Base-by-base conservation (phyloP, 2,888 invertebrate species). In the Parnassius apollo region DNA sequence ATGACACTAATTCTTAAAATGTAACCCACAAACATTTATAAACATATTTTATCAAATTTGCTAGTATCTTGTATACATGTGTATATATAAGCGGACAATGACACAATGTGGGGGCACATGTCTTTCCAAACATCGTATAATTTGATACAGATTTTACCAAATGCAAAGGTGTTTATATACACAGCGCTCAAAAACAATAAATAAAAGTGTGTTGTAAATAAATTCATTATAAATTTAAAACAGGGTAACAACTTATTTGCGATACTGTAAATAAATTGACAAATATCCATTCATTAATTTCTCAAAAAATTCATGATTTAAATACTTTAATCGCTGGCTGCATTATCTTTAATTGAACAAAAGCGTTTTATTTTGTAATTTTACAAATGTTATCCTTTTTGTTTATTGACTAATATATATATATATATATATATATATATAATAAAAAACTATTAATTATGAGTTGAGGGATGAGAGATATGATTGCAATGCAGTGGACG, bases 321-420 rank as follows among this genome's bases (percentile, higher is more conserved):
- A 63, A 63, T 56, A 46, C 55, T 59, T 59, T 54, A 60, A 63
- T 59, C 56, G 54, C 46, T 48, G 63, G 42, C 22, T 48, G 45
- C n/a, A 59, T 59, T 59, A 63, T 52, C 56, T 59, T 52, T 42
- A 46, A 59, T 59, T 54, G 54, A 63, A 63, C 59, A 51, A 51
- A 63, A 56, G 56, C 51, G 50, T 25, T 63, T 45, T 63, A 55
- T 50, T 59, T 62, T 50, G 55, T 56, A 59, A 55, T 46, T 50
- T 55, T 55, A 51, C 50, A 51, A 59, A 56, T 18, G 51, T 54
- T 46, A 63, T 13, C 54, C 35, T 13, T 35, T 46, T 1, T 45
- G n/a, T 59, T 22, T 42, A 55, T 45, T n/a, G 11, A n/a, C 42
- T 53, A 42, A 52, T 18, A 45, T 45, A n/a, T n/a, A n/a, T n/a